Evolutionary conservation across 2,113 vertebrate genomes (phyloP).

Genomic region (Neofelis nebulosa): DNA sequence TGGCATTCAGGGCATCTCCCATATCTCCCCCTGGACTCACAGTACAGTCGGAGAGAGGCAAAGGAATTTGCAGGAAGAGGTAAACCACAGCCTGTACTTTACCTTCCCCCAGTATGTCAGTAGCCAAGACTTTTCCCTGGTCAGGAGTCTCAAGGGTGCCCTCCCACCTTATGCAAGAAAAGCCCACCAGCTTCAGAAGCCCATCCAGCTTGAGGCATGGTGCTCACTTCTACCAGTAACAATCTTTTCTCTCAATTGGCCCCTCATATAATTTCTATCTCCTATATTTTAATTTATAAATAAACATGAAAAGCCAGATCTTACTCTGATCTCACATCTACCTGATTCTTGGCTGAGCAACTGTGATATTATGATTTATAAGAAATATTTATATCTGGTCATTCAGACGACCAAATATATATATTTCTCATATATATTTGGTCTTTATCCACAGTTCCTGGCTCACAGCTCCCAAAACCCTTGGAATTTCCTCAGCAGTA

Average conservation of each 20-base stretch:
- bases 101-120: conserved; percentile 97
- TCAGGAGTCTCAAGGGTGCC: conserved; percentile 96
- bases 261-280: not conserved
- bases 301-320: not conserved
- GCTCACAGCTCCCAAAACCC: not conserved
- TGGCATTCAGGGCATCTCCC: conserved; percentile 69
- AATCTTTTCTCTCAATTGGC: not conserved
- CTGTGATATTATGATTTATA: not conserved
- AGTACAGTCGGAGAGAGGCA: conserved; percentile 94
- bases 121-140: conserved; percentile 92
- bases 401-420: not conserved
- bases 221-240: not conserved
- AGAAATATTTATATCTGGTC: not conserved
- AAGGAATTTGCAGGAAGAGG: conserved; percentile 94
- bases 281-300: not conserved
- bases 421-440: not conserved
- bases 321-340: not conserved
- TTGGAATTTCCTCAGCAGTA: not conserved
- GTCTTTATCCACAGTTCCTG: not conserved
- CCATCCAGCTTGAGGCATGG: not conserved
- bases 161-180: conserved; percentile 94
- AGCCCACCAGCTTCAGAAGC: conserved; percentile 82
- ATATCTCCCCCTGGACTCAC: conserved; percentile 83
- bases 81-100: conserved; percentile 94
- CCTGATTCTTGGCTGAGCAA: not conserved